These are phyloP conservation scores for Prunella himalayana DNA, from an alignment of 2,113 vertebrate genomes.

Conservation along the genomic window DNA sequence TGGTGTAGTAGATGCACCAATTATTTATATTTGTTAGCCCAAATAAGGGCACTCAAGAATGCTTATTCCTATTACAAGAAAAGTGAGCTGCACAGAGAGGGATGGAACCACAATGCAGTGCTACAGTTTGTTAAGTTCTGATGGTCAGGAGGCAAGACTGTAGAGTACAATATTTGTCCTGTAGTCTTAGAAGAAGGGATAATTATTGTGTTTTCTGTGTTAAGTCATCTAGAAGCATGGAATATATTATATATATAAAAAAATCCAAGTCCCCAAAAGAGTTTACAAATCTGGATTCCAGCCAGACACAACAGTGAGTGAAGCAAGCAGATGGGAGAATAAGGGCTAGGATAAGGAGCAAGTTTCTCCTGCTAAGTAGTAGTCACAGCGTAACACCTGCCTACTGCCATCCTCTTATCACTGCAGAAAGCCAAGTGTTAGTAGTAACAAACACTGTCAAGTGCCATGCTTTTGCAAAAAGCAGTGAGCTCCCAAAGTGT, in stretches of 20 bases:
- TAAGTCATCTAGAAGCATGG: neutral
- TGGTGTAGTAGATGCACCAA: neutral
- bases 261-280: neutral
- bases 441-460: slow-evolving; percentile 58
- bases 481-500: neutral
- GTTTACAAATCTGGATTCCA: slow-evolving; percentile 7
- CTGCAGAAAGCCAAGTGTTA: slow-evolving; percentile 43
- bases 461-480: slow-evolving; percentile 20
- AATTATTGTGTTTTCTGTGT: neutral
- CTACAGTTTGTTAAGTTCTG: neutral
- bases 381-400: slow-evolving; percentile 58
- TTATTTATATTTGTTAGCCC: neutral
- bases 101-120: neutral
- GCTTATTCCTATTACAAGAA: neutral
- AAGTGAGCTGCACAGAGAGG: neutral
- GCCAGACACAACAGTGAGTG: slow-evolving; percentile 33
- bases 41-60: neutral
- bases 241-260: neutral
- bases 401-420: slow-evolving; percentile 24
- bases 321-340: slow-evolving; percentile 54
- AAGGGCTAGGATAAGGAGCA: slow-evolving; percentile 40
- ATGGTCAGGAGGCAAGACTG: neutral
- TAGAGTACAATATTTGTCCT: neutral
- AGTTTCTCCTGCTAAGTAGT: slow-evolving; percentile 46
- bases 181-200: neutral